Evolutionary conservation across 2,888 invertebrate species (phyloP), one percentile per base, ranked within the genome.

Genomic region (Thecocarcelia acutangulata): DNA sequence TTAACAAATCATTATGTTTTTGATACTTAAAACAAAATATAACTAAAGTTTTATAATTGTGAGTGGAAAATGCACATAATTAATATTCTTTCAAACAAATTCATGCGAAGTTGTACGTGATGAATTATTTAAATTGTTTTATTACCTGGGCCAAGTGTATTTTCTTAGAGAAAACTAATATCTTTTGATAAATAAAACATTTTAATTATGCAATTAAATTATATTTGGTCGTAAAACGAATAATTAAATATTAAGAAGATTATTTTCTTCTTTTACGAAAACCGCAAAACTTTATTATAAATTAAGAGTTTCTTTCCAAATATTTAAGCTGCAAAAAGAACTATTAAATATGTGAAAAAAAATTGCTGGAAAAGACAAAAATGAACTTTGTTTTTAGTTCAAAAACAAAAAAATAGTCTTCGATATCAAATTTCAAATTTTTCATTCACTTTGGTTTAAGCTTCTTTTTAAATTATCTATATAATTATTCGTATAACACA

Each of bases 1-100:
- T 80, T 76, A 80, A 80, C 76, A 80, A 66, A 76, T 75, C 64
- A 76, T 80, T 76, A 66, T 66, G 70, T 59, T 63, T 37, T 66
- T 24, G 6, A 54, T 40, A 59, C 42, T 59, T 61, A 44, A 74
- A 66, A 46, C 40, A 17, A 48, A 64, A 28, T 46, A 56, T 56
- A 64, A 74, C 64, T 48, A 73, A 73, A 54, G 8, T 61, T 61
- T 72, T 42, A 72, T 42, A 52, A 61, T 11, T 11, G 13, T 9
- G 40, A 28, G 17, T 61, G 24, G 59, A 50, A 28, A 42, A 6
- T 40, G 37, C 13, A 13, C 1, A 42, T 12, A 52, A 50, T 21
- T 9, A 17, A 42, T 70, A 37, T 48, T 46, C 46, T 6, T 56
- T 56, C 21, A 12, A 24, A 8, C 4, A 42, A 54, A 54, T 42